Percentiles rank a stretch among this genome's conserved stretches.
phyloP scores from a whole-genome alignment of 2,113 vertebrate genomes.

The Cavia aperea region DNA sequence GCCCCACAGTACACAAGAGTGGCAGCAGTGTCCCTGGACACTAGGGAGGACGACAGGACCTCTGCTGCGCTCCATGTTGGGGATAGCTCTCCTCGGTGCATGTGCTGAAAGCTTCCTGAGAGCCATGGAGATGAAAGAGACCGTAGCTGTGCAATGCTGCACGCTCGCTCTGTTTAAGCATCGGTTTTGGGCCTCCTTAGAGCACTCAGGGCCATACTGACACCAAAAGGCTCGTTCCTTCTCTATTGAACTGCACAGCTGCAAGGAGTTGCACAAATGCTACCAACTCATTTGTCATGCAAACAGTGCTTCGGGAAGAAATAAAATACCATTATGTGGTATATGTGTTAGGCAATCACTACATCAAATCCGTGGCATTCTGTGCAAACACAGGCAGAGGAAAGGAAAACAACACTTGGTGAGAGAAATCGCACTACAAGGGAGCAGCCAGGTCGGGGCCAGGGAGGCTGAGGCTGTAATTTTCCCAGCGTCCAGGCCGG shows the following conservation, averaged over 20 bases:
- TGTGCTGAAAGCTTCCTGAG: constrained; percentile 17
- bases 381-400: constrained; percentile 63
- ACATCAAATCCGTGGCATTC: constrained; percentile 67
- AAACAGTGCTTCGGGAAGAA: constrained; percentile 70
- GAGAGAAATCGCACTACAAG: constrained; percentile 60
- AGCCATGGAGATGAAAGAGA: constrained; percentile 18
- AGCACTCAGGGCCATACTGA: constrained; percentile 44
- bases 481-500: not conserved
- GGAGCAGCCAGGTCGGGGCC: constrained; percentile 52
- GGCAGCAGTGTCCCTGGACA: not conserved
- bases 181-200: constrained; percentile 42
- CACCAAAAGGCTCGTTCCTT: constrained; percentile 55
- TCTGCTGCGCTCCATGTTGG: not conserved
- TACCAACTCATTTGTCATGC: constrained; percentile 72
- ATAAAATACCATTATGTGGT: constrained; percentile 70
- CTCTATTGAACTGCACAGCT: constrained; percentile 62
- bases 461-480: constrained; percentile 14
- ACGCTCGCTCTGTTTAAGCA: constrained; percentile 44
- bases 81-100: not conserved
- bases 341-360: constrained; percentile 69
- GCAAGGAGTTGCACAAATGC: constrained; percentile 61
- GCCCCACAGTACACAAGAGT: not conserved
- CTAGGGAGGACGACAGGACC: not conserved
- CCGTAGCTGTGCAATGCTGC: not conserved
- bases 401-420: constrained; percentile 69